Evolutionary conservation across 1,140 invertebrate species (phyloP).

Genomic region (Leptopilina clavipes): DNA sequence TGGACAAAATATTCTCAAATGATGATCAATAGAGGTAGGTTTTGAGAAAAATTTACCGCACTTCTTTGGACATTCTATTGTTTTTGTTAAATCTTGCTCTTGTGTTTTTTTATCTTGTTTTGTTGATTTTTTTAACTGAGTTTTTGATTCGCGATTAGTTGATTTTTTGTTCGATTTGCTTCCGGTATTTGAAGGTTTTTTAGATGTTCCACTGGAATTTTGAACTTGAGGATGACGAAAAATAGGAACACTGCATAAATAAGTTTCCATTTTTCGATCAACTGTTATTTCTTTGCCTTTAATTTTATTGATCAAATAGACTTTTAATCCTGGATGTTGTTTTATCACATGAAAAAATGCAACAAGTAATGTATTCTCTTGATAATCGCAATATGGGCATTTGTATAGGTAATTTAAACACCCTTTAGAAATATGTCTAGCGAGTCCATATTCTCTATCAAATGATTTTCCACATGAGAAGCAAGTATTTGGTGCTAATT

Average conservation of each 20-base stretch:
- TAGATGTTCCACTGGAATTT: too few relatives aligned
- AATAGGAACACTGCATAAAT: too few relatives aligned
- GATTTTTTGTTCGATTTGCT: too few relatives aligned
- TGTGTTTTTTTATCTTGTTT: not conserved
- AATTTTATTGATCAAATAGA: not conserved
- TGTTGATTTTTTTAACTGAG: not conserved
- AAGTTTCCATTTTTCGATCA: not conserved
- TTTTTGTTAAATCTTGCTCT: not conserved
- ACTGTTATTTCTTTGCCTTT: not conserved
- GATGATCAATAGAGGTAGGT: not conserved
- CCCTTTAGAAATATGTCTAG: conserved; percentile 13
- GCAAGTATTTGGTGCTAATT: not conserved
- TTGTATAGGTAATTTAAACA: not conserved
- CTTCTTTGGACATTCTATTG: not conserved
- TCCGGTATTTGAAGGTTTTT: too few relatives aligned
- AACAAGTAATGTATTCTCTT: not conserved
- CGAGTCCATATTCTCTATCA: not conserved
- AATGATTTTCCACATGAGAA: not conserved
- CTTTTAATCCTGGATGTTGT: not conserved
- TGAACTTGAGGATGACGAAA: too few relatives aligned
- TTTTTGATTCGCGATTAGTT: not conserved
- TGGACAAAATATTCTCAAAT: not conserved
- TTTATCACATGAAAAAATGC: not conserved
- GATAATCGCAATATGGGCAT: not conserved
- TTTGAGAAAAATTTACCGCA: not conserved